phyloP scores from a whole-genome alignment of 1,140 invertebrate species.

The Pseudomyrmex dendroicus region DNA sequence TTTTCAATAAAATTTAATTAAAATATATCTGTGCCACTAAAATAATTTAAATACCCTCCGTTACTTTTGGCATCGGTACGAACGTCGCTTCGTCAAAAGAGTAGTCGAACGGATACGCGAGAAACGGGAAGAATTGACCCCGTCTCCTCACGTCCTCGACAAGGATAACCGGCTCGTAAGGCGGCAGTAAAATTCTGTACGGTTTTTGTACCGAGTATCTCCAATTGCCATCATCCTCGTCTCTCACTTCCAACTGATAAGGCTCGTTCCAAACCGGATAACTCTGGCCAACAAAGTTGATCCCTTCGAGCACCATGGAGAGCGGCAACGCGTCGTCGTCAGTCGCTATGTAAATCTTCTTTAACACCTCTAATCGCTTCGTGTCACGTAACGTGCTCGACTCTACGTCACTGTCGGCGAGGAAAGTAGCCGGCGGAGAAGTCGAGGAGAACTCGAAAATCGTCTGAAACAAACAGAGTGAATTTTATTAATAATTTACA shows the following conservation, averaged over 20 bases:
- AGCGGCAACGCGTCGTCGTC: conserved; percentile 3
- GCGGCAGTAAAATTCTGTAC: conserved; percentile 37
- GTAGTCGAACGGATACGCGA: conserved; percentile 6
- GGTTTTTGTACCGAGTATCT: not conserved
- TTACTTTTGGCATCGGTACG: not conserved
- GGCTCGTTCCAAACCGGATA: conserved; percentile 36
- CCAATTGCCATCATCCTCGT: conserved; percentile 8
- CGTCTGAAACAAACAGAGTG: not conserved
- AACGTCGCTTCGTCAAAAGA: not conserved
- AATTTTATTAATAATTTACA: not conserved
- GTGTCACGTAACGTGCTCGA: not conserved
- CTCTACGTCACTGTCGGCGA: not conserved
- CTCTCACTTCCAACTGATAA: not conserved
- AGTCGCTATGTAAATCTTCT: conserved; percentile 21
- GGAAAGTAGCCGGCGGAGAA: not conserved
- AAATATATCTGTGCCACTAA: not conserved
- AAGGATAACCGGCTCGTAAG: conserved; percentile 42
- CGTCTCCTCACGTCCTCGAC: not conserved
- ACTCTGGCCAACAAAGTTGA: conserved; percentile 28
- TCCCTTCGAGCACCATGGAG: conserved; percentile 7
- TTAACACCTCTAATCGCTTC: not conserved
- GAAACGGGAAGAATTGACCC: conserved; percentile 6
- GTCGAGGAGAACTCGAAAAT: not conserved
- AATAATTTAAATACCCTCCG: conserved; percentile 15
- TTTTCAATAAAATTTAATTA: too few species aligned